Evolutionary conservation across 92 coral and sea anemone species (phyloP).

Genomic region (Umimayanthus chanpuru): DNA sequence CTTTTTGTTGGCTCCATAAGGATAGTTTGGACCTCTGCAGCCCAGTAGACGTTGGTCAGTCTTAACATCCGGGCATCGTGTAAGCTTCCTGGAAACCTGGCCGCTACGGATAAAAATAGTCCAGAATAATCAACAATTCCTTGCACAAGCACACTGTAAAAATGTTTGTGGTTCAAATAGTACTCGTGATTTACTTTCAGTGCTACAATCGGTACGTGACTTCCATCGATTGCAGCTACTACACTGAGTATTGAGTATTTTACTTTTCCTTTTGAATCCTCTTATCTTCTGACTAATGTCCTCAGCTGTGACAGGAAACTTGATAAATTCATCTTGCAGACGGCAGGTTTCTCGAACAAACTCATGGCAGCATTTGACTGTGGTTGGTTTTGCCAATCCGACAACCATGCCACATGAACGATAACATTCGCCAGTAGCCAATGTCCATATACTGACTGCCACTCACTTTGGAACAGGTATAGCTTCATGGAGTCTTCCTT

Average conservation of each 20-base stretch:
- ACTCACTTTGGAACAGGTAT: slow-evolving; percentile 21
- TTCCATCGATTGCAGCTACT: slow-evolving; percentile 57
- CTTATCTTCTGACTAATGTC: slow-evolving; percentile 51
- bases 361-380: slow-evolving; percentile 52
- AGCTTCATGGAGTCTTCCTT: slow-evolving; percentile 52
- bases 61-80: slow-evolving; percentile 51
- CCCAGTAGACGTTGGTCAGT: slow-evolving; percentile 53
- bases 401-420: slow-evolving; percentile 34
- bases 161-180: slow-evolving; percentile 57
- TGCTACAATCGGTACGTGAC: slow-evolving; percentile 52
- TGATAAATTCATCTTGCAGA: slow-evolving; percentile 54
- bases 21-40: slow-evolving; percentile 50
- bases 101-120: slow-evolving; percentile 50
- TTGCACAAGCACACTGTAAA: slow-evolving; percentile 48
- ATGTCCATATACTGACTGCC: slow-evolving; percentile 28
- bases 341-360: slow-evolving; percentile 58
- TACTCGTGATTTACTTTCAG: slow-evolving; percentile 52
- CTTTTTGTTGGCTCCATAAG: slow-evolving; percentile 41
- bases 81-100: slow-evolving; percentile 52
- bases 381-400: slow-evolving; percentile 48
- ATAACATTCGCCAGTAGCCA: slow-evolving; percentile 32
- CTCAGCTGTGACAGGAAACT: slow-evolving; percentile 57
- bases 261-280: slow-evolving; percentile 55
- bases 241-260: slow-evolving; percentile 50
- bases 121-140: slow-evolving; percentile 56